phyloP scores from a whole-genome alignment of 2,888 invertebrate species.

The Patella ulyssiponensis region DNA sequence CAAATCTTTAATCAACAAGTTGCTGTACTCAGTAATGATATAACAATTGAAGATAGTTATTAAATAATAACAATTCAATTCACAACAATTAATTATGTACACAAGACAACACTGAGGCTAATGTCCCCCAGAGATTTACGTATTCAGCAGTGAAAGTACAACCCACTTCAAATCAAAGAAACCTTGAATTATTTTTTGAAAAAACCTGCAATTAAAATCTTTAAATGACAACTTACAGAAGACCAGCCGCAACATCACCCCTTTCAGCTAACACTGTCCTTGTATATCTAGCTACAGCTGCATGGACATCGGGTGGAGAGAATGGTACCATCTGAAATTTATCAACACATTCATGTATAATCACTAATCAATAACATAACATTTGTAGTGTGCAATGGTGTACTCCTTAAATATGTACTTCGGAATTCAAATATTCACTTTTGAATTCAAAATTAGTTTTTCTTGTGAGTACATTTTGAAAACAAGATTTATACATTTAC shows the following conservation, averaged over 20 bases:
- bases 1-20: too few species aligned
- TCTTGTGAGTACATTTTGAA: background rate
- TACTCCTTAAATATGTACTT: background rate
- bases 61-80: too few species aligned
- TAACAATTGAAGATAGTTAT: too few species aligned
- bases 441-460: background rate
- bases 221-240: background rate
- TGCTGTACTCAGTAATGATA: too few species aligned
- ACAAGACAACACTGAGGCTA: too few species aligned
- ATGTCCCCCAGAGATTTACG: too few species aligned
- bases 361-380: background rate
- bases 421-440: background rate
- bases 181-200: conserved; percentile 26
- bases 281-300: background rate
- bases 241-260: background rate
- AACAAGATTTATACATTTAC: too few species aligned
- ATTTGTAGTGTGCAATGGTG: background rate
- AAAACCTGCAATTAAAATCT: conserved; percentile 23
- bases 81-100: too few species aligned
- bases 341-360: background rate
- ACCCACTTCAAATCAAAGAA: conserved; percentile 17
- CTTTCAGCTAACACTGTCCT: background rate
- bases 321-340: conserved; percentile 13
- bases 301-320: background rate
- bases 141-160: too few species aligned